Base-by-base conservation (phyloP, 2,113 vertebrate species). In the Felis catus region DNA sequence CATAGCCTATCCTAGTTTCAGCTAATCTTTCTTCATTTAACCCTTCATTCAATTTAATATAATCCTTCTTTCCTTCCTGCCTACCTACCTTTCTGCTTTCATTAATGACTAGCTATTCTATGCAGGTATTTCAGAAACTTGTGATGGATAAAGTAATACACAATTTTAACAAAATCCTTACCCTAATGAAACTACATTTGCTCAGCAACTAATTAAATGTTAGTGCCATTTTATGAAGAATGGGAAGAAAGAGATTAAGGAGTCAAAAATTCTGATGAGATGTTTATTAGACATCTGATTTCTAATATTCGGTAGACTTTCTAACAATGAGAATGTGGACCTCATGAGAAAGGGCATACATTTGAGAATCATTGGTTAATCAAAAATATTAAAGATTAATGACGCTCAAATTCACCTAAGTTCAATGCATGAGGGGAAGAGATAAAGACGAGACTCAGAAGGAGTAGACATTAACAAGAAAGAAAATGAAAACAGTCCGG, bases 121-220 rank as follows among this genome's bases (percentile, higher is more conserved):
- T n/a, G 68, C n/a, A 89, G 21, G 13, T 6, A 65, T 53, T 8
- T 18, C 23, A 83, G 5, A 82, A 15, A 76, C 10, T 70, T 78
- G 3, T 41, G 14, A 15, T 0, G 1, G 31, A 61, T 48, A 48
- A 0, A 13, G 6, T 65, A 51, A 13, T 1, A 70, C 33, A 45
- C 0, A 48, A 33, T 25, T 88, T 55, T 70, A 25, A 41, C 6
- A 68, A 65, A 82, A 29, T n/a, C 4, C 12, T 9, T 79, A 14
- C 0, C 8, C n/a, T 76, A 0, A 4, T 65, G 23, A 92, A 94
- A 41, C 3, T 45, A 79, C 4, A 71, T 45, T 41, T 11, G 58
- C 11, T 41, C 41, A 41, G 41, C 41, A 41, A 41, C 41, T 41
- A 41, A 41, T 41, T 41, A 41, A 41, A 41, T 41, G 41, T 41